These are phyloP conservation scores for Hydra vulgaris DNA, from an alignment of 30 jellyfish, hydroid and myxozoan genomes.

Conservation along the genomic window DNA sequence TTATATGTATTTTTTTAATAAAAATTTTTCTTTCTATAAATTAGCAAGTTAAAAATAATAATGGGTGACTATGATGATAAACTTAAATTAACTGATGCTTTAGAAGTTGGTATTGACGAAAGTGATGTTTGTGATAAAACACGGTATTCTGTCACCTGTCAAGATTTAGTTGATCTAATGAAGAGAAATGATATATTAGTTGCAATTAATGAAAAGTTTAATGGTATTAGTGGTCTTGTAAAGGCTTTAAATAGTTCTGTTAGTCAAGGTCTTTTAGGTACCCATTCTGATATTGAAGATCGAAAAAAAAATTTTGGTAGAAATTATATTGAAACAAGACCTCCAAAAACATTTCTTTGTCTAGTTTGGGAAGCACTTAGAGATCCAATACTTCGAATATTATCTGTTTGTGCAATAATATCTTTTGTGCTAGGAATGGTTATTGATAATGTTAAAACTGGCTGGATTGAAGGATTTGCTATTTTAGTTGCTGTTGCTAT, in stretches of 20 bases:
- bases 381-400: slow-evolving; percentile 80
- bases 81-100: background rate
- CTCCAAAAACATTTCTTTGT: slow-evolving; percentile 61
- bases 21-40: no score
- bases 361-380: slow-evolving; percentile 91
- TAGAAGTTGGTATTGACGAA: slow-evolving; percentile 7
- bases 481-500: slow-evolving; percentile 83
- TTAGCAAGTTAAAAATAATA: background rate
- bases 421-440: slow-evolving; percentile 76
- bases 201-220: slow-evolving; percentile 47
- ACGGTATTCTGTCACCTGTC: slow-evolving; percentile 51
- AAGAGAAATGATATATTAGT: slow-evolving; percentile 39
- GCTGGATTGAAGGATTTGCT: slow-evolving; percentile 98
- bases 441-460: slow-evolving; percentile 72
- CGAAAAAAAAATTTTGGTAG: slow-evolving; percentile 59
- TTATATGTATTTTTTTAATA: no score
- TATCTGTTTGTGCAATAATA: slow-evolving; percentile 72
- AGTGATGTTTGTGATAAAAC: slow-evolving; percentile 52
- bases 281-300: slow-evolving; percentile 47
- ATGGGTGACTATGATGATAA: background rate
- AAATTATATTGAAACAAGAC: slow-evolving; percentile 84
- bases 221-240: slow-evolving; percentile 62
- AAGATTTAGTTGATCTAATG: slow-evolving; percentile 60
- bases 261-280: slow-evolving; percentile 62
- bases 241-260: slow-evolving; percentile 66